Percentiles rank a stretch among this genome's conserved stretches.
Evolutionary conservation across 1,140 invertebrate genomes (phyloP).

Genomic region (Thaumetopoea pityocampa): DNA sequence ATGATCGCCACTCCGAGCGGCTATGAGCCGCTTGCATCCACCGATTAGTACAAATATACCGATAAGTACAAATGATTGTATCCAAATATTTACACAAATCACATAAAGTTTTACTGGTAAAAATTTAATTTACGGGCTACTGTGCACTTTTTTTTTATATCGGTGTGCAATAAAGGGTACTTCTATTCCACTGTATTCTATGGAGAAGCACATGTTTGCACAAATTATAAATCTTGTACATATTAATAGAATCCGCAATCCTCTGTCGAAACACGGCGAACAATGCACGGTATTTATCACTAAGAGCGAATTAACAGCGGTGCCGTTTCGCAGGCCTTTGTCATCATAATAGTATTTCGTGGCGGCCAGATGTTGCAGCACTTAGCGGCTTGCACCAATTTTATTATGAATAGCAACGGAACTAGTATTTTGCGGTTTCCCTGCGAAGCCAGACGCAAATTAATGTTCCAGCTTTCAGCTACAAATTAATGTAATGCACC

Average conservation of each 20-base stretch:
- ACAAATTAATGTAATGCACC: constrained; percentile 73
- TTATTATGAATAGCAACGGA: constrained; percentile 72
- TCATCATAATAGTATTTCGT: constrained; percentile 64
- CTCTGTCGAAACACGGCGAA: constrained; percentile 16
- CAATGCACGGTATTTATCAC: constrained; percentile 19
- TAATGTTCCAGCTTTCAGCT: constrained; percentile 70
- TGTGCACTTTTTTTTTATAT: too few relatives aligned
- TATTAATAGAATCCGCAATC: constrained; percentile 1
- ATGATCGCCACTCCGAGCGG: too few relatives aligned
- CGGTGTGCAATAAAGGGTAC: too few relatives aligned
- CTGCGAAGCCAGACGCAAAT: constrained; percentile 65
- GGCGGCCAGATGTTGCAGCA: constrained; percentile 66
- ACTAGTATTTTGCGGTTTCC: constrained; percentile 71
- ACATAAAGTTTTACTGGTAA: too few relatives aligned
- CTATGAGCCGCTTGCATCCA: too few relatives aligned
- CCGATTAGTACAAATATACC: too few relatives aligned
- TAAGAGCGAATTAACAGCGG: constrained; percentile 22
- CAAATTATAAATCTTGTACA: not conserved
- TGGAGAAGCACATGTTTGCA: too few relatives aligned
- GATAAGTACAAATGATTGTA: too few relatives aligned
- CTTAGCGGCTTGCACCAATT: constrained; percentile 68
- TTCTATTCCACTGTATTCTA: too few relatives aligned
- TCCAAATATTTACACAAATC: too few relatives aligned
- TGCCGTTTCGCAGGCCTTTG: constrained; percentile 54
- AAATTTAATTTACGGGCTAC: too few relatives aligned